These are phyloP conservation scores for Pseudopipra pipra DNA, from an alignment of 2,113 vertebrate genomes.

Conservation along the genomic window DNA sequence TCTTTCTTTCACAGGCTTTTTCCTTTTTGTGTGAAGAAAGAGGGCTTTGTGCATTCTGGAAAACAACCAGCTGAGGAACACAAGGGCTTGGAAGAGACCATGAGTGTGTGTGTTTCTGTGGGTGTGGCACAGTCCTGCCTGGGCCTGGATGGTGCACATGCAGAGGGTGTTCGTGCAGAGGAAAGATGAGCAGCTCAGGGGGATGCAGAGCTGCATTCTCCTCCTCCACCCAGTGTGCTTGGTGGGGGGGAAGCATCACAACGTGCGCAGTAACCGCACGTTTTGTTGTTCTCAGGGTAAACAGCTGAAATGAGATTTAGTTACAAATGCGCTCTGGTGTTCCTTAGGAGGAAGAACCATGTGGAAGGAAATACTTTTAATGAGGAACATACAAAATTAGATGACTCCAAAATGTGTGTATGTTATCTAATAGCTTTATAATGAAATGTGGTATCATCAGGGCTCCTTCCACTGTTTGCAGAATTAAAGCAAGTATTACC, in stretches of 20 bases:
- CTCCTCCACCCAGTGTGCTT: neutral
- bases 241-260: neutral
- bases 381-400: neutral
- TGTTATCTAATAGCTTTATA: neutral
- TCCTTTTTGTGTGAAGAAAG: neutral
- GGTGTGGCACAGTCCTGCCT: neutral
- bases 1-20: fast-evolving
- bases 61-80: neutral
- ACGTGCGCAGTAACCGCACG: fast-evolving
- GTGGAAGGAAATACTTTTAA: neutral
- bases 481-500: neutral
- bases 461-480: neutral
- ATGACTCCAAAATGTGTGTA: neutral
- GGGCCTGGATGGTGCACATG: neutral
- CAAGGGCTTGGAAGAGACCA: neutral
- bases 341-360: neutral
- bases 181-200: neutral
- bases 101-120: fast-evolving
- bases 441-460: neutral
- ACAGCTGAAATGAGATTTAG: neutral
- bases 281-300: neutral
- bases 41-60: neutral
- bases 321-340: neutral
- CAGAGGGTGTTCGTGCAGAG: neutral
- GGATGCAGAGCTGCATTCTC: neutral